phyloP scores from a whole-genome alignment of 2,888 invertebrate species.

The Polyommatus iphigenia region DNA sequence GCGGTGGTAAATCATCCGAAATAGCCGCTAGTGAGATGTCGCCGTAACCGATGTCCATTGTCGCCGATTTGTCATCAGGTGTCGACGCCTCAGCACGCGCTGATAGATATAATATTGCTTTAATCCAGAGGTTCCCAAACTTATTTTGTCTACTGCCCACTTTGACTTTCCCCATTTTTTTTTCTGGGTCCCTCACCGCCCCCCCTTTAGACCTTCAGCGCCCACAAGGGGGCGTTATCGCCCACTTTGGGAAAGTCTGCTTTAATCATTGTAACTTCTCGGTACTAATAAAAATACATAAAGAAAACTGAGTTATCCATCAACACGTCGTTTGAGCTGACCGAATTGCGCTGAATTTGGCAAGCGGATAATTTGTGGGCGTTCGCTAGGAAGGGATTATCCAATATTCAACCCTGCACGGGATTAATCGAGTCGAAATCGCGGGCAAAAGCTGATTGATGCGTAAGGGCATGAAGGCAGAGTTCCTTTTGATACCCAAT shows the following conservation, averaged over 20 bases:
- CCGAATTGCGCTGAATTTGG: background rate
- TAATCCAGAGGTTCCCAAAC: too few relatives aligned
- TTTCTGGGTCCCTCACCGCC: too few relatives aligned
- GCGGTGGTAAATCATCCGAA: slow-evolving; percentile 27
- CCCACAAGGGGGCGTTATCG: too few relatives aligned
- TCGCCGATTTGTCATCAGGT: slow-evolving; percentile 29
- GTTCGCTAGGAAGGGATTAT: background rate
- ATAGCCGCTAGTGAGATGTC: slow-evolving; percentile 31
- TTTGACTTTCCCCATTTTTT: too few relatives aligned
- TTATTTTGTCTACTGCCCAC: too few relatives aligned
- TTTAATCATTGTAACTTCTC: slow-evolving; percentile 10
- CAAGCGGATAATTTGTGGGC: background rate
- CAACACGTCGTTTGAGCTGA: background rate
- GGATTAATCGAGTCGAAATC: background rate
- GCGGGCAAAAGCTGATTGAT: too few relatives aligned
- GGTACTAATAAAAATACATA: slow-evolving; percentile 3
- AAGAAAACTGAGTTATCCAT: background rate
- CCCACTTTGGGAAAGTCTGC: too few relatives aligned
- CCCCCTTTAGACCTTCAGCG: too few relatives aligned
- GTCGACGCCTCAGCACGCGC: slow-evolving; percentile 18
- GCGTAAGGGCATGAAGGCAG: too few relatives aligned
- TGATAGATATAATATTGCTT: slow-evolving; percentile 24
- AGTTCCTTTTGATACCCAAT: too few relatives aligned
- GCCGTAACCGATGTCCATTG: slow-evolving; percentile 24
- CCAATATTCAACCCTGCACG: background rate